These are phyloP conservation scores for Thaumatotibia leucotreta DNA, from an alignment of 1,140 invertebrate species.

Conservation along the genomic window DNA sequence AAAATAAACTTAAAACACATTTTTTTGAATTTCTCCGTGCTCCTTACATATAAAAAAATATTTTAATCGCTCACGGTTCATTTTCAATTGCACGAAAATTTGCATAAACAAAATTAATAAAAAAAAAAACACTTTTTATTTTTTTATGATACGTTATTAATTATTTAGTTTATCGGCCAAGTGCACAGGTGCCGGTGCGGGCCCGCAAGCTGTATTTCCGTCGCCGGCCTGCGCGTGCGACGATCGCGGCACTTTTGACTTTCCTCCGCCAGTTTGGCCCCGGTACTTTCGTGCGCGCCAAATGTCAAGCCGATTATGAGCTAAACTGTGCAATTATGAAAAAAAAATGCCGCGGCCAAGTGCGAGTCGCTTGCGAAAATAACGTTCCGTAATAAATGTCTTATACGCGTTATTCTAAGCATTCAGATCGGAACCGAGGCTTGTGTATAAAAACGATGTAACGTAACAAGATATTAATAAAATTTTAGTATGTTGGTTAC, in stretches of 20 bases:
- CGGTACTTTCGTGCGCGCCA: background rate
- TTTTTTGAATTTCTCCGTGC: too few relatives aligned
- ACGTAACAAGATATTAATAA: background rate
- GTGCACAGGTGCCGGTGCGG: conserved; percentile 10
- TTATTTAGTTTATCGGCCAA: background rate
- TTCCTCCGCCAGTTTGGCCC: too few relatives aligned
- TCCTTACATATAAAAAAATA: too few relatives aligned
- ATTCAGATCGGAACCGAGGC: background rate
- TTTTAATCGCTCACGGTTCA: too few relatives aligned
- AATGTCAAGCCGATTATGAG: conserved; percentile 11
- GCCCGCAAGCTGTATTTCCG: conserved; percentile 28
- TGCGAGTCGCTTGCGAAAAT: background rate
- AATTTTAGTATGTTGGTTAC: background rate
- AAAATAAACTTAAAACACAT: too few relatives aligned
- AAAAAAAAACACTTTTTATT: too few relatives aligned
- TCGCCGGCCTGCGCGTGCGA: conserved; percentile 43
- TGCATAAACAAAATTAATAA: too few relatives aligned
- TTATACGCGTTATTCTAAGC: background rate
- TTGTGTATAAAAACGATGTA: background rate
- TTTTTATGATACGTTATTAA: background rate
- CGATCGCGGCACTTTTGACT: conserved; percentile 44
- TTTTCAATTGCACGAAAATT: too few relatives aligned
- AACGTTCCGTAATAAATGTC: background rate
- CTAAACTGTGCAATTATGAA: background rate
- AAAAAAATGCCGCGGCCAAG: background rate